Percentiles rank a stretch among this genome's conserved stretches.
These are phyloP conservation scores for Panthera tigris DNA, from an alignment of 2,113 vertebrate species.

Conservation along the genomic window DNA sequence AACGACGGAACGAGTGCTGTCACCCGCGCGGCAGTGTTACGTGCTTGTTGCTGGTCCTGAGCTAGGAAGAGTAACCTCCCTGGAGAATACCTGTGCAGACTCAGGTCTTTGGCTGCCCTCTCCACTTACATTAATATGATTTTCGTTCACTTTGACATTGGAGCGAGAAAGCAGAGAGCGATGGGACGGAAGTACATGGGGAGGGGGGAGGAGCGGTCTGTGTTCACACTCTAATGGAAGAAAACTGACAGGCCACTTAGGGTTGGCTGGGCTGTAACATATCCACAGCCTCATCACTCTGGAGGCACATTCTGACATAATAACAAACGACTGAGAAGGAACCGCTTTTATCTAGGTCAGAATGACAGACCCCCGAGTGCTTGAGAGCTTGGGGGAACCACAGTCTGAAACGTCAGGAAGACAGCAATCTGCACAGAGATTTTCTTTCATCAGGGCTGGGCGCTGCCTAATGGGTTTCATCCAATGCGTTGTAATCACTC, in stretches of 20 bases:
- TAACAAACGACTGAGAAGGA: slow-evolving; percentile 71
- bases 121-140: slow-evolving; percentile 8
- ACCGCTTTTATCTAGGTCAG: slow-evolving; percentile 74
- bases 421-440: slow-evolving; percentile 50
- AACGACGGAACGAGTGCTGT: slow-evolving; percentile 48
- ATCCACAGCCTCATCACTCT: slow-evolving; percentile 71
- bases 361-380: slow-evolving; percentile 64
- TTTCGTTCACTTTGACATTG: slow-evolving; percentile 55
- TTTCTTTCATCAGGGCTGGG: slow-evolving; percentile 66
- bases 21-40: not conserved
- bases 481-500: slow-evolving; percentile 71
- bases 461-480: slow-evolving; percentile 55
- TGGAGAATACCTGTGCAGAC: slow-evolving; percentile 5
- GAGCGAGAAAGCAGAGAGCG: not conserved
- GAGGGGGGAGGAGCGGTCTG: not conserved
- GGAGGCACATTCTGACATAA: slow-evolving; percentile 73
- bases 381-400: slow-evolving; percentile 36
- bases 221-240: not conserved
- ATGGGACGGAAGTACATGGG: not conserved
- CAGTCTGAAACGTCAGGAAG: slow-evolving; percentile 59
- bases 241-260: slow-evolving; percentile 63
- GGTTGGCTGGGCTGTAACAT: slow-evolving; percentile 62
- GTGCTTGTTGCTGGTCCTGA: not conserved
- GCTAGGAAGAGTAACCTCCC: not conserved
- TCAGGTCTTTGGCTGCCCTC: slow-evolving; percentile 27